Percentiles rank a stretch among this genome's conserved stretches.
Conservation (phyloP, 2,888 invertebrate species). For the Rotaria macrura region DNA sequence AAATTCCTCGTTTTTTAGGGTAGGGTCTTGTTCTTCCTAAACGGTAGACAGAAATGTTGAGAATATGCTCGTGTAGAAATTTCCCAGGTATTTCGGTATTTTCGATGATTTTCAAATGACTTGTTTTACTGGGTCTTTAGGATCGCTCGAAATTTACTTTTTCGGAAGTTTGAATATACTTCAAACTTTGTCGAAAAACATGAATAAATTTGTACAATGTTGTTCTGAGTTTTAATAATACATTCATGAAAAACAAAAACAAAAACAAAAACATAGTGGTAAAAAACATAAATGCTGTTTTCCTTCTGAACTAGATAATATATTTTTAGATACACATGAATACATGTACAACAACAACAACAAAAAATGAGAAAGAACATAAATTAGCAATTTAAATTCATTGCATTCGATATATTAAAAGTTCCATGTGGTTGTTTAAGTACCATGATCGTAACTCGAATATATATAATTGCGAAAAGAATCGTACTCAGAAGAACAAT, state of each 20-base stretch:
- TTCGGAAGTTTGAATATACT: no score
- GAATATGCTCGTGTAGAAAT: no score
- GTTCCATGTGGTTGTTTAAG: constrained; percentile 8
- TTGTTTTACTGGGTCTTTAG: no score
- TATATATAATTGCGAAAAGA: background rate
- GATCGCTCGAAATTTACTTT: no score
- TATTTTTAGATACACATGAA: background rate
- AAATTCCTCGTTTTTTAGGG: no score
- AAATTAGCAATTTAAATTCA: background rate
- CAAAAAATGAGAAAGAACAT: no score
- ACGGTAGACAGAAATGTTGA: no score
- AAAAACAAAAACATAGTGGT: background rate
- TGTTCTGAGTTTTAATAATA: background rate
- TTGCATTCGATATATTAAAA: background rate
- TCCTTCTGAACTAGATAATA: background rate
- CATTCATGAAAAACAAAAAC: background rate
- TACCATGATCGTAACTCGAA: background rate
- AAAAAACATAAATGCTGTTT: background rate
- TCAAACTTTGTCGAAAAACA: no score
- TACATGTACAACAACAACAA: background rate
- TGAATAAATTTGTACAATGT: background rate
- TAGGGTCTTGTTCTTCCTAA: no score
- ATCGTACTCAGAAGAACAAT: background rate
- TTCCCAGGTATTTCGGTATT: no score
- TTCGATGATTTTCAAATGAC: no score